Evolutionary conservation across 2,797 vertebrate genomes (phyloP).

Genomic region (Peromyscus attwateri): DNA sequence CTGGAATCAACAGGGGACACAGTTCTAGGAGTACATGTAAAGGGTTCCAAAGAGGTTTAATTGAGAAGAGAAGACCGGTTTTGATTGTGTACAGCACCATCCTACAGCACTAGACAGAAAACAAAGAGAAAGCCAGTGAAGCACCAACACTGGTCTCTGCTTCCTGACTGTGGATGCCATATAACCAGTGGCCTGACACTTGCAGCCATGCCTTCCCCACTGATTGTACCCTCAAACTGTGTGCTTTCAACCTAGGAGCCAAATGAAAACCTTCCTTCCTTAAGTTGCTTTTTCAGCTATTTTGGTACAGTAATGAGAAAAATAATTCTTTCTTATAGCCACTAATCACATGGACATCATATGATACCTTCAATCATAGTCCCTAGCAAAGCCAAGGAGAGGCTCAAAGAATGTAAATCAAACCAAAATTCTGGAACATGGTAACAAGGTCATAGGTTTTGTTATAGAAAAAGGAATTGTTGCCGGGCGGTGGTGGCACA

Average conservation of each 20-base stretch:
- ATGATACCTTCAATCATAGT: too few relatives aligned
- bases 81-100: background rate
- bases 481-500: too few relatives aligned
- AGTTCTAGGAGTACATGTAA: background rate
- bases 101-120: background rate
- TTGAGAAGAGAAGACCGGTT: background rate
- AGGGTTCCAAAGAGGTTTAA: background rate
- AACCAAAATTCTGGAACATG: background rate
- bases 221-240: background rate
- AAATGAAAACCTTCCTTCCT: background rate
- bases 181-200: background rate
- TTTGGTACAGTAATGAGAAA: background rate
- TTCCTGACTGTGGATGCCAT: background rate
- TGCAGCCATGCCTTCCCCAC: background rate
- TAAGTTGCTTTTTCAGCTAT: background rate
- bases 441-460: background rate
- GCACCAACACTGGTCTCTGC: background rate
- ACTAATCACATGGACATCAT: background rate
- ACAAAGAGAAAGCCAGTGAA: background rate
- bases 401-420: background rate
- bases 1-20: background rate
- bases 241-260: background rate
- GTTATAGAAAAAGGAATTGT: background rate
- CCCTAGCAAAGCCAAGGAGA: background rate
- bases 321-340: background rate